A percentile compares a stretch with the other conserved stretches of the same genome.
These are phyloP conservation scores for Pasiphila rectangulata DNA, from an alignment of 2,888 invertebrate genomes.

Conservation along the genomic window DNA sequence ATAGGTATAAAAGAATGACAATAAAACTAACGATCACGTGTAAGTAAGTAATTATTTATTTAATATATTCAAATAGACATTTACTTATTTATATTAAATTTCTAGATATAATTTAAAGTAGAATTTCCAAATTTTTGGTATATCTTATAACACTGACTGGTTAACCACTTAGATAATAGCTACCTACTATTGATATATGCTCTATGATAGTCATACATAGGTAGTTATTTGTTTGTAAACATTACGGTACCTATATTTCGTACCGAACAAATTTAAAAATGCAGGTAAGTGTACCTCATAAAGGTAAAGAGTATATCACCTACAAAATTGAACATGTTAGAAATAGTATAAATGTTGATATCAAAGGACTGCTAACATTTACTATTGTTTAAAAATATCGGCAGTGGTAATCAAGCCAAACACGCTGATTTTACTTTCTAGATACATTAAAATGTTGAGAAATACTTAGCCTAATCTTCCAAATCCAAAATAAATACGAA, in stretches of 20 bases:
- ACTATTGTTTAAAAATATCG: constrained; percentile 68
- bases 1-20: constrained; percentile 37
- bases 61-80: constrained; percentile 81
- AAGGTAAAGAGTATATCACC: constrained; percentile 59
- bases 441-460: constrained; percentile 28
- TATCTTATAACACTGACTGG: constrained; percentile 73
- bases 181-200: constrained; percentile 40
- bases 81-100: constrained; percentile 54
- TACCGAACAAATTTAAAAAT: constrained; percentile 62
- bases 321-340: constrained; percentile 81
- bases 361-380: constrained; percentile 71
- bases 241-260: constrained; percentile 63
- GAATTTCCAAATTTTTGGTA: constrained; percentile 78
- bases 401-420: constrained; percentile 77
- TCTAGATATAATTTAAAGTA: constrained; percentile 57
- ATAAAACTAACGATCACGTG: constrained; percentile 68
- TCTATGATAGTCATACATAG: constrained; percentile 54
- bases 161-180: constrained; percentile 53
- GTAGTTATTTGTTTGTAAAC: constrained; percentile 51
- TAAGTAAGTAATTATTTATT: constrained; percentile 55
- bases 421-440: constrained; percentile 45
- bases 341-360: constrained; percentile 73
- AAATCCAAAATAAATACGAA: constrained; percentile 30
- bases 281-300: constrained; percentile 57
- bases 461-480: constrained; percentile 8